These are phyloP conservation scores for Hipposideros armiger DNA, from an alignment of 2,113 vertebrate species.

Conservation along the genomic window DNA sequence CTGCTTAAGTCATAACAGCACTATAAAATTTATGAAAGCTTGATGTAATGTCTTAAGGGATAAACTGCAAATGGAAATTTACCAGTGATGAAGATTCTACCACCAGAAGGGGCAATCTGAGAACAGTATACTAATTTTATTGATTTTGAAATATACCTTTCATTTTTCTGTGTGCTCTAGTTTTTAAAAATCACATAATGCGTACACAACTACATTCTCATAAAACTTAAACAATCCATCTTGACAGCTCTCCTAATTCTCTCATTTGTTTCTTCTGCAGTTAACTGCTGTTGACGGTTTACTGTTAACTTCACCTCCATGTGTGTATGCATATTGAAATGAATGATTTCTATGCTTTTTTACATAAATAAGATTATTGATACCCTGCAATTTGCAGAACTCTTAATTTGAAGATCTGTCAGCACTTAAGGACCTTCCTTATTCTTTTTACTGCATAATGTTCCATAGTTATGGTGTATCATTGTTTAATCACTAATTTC, in stretches of 20 bases:
- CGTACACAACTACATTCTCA: neutral
- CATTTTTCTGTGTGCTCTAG: neutral
- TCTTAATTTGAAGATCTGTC: neutral
- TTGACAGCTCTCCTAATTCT: neutral
- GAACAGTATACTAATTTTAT: neutral
- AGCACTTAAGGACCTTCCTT: neutral
- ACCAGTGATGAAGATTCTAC: neutral
- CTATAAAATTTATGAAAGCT: neutral
- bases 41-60: neutral
- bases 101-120: neutral
- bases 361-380: neutral
- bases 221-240: neutral
- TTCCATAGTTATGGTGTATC: neutral
- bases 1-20: neutral
- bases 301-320: neutral
- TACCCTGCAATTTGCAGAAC: neutral
- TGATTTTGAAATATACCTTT: neutral
- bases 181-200: neutral
- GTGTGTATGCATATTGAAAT: neutral
- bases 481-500: neutral
- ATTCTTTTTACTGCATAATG: neutral
- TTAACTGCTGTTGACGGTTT: neutral
- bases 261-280: neutral
- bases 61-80: neutral
- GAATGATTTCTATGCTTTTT: neutral